phyloP scores from a whole-genome alignment of 2,113 vertebrate genomes.

The Platycercus adscitus region DNA sequence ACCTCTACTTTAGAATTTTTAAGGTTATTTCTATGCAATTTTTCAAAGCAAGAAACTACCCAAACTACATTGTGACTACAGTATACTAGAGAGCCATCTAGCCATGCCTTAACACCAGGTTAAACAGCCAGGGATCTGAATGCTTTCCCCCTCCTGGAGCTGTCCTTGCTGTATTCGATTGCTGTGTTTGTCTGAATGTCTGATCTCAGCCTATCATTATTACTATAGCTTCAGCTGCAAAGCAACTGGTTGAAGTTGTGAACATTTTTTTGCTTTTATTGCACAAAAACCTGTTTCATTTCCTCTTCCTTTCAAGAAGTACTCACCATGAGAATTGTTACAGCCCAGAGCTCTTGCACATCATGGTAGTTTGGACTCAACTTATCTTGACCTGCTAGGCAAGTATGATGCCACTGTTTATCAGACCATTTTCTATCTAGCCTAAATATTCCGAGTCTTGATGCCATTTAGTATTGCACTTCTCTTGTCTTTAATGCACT shows the following conservation, averaged over 20 bases:
- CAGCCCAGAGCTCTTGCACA: constrained; percentile 29
- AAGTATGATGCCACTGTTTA: neutral
- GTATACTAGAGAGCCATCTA: constrained; percentile 69
- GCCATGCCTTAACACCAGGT: constrained; percentile 67
- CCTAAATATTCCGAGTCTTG: constrained; percentile 2
- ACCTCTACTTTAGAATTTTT: constrained; percentile 70
- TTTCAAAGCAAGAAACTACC: constrained; percentile 80
- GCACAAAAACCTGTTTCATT: constrained; percentile 47
- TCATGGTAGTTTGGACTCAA: neutral
- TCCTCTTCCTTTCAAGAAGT: constrained; percentile 65
- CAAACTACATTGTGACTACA: constrained; percentile 76
- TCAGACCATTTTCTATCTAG: neutral
- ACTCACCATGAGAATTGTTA: constrained; percentile 46
- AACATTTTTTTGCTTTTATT: constrained; percentile 55
- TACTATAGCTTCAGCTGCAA: constrained; percentile 35
- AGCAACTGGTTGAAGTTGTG: constrained; percentile 44
- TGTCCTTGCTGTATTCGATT: constrained; percentile 55
- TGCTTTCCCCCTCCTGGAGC: neutral
- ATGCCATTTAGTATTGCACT: constrained; percentile 60
- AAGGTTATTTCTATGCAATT: constrained; percentile 72
- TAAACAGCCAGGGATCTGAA: constrained; percentile 43
- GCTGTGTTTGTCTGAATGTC: constrained; percentile 63
- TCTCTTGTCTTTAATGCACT: constrained; percentile 70
- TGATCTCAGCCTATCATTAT: constrained; percentile 36
- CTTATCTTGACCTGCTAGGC: neutral